These are phyloP conservation scores for Neomicropteryx cornuta DNA, from an alignment of 1,140 invertebrate species.

Conservation along the genomic window DNA sequence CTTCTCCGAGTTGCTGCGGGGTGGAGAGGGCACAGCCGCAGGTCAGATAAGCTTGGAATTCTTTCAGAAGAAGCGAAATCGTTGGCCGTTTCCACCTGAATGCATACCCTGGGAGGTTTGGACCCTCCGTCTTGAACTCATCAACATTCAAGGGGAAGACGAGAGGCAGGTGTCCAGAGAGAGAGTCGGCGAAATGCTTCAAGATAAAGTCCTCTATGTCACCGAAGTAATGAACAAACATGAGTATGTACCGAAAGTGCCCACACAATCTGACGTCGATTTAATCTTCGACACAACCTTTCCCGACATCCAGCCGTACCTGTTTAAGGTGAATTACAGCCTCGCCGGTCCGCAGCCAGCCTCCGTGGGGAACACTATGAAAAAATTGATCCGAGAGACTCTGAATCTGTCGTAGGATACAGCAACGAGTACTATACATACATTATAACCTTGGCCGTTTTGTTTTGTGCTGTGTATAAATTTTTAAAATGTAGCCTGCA, in stretches of 20 bases:
- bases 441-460: too few relatives aligned
- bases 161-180: slow-evolving; percentile 80
- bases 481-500: neutral
- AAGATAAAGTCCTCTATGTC: slow-evolving; percentile 88
- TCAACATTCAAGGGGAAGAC: slow-evolving; percentile 76
- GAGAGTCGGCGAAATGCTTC: slow-evolving; percentile 80
- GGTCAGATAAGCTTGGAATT: slow-evolving; percentile 92
- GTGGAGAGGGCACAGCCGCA: slow-evolving; percentile 55
- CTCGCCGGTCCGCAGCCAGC: slow-evolving; percentile 57
- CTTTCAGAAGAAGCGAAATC: slow-evolving; percentile 80
- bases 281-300: slow-evolving; percentile 90
- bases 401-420: slow-evolving; percentile 57
- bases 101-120: slow-evolving; percentile 96
- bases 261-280: slow-evolving; percentile 82
- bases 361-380: slow-evolving; percentile 76
- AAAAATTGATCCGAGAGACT: slow-evolving; percentile 84
- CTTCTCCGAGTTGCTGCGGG: slow-evolving; percentile 77
- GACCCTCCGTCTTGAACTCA: slow-evolving; percentile 83
- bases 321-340: slow-evolving; percentile 79
- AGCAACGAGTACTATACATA: too few relatives aligned
- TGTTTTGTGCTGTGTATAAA: neutral
- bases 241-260: slow-evolving; percentile 93
- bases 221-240: slow-evolving; percentile 91
- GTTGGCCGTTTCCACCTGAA: slow-evolving; percentile 81
- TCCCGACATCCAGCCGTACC: slow-evolving; percentile 88